Evolutionary conservation across 2,888 invertebrate species (phyloP).

Genomic region (Syrphus vitripennis): DNA sequence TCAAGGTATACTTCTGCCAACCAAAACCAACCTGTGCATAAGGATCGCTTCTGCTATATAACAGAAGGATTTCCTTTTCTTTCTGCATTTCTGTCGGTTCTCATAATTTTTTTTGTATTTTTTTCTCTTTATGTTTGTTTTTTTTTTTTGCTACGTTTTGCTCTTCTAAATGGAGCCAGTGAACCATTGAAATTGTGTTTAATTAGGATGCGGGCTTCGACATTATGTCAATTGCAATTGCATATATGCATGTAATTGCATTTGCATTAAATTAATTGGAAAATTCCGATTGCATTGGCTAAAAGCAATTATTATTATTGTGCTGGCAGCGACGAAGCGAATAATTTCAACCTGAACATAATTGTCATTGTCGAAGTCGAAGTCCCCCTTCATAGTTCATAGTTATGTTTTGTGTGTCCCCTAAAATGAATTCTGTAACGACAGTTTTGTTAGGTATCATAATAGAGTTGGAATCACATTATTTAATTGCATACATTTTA

Average conservation of each 20-base stretch:
- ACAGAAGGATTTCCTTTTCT: constrained; percentile 58
- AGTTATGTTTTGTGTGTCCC: no score
- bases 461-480: constrained; percentile 7
- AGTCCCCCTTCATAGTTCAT: neutral
- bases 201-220: constrained; percentile 69
- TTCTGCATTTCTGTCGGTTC: constrained; percentile 27
- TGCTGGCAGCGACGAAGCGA: neutral
- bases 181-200: constrained; percentile 66
- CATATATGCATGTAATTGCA: constrained; percentile 60
- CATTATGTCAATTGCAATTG: constrained; percentile 67
- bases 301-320: constrained; percentile 26
- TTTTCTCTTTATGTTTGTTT: no score
- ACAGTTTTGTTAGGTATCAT: constrained; percentile 11
- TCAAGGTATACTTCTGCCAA: constrained; percentile 45
- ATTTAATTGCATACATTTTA: neutral
- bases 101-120: neutral
- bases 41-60: constrained; percentile 18
- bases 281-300: constrained; percentile 59
- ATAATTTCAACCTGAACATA: neutral
- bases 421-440: constrained; percentile 25
- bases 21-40: constrained; percentile 22
- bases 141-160: neutral
- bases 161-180: constrained; percentile 53
- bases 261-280: constrained; percentile 70
- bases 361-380: neutral